Base-by-base conservation (phyloP, 1,140 invertebrate genomes). In the Tetraneura akinire region DNA sequence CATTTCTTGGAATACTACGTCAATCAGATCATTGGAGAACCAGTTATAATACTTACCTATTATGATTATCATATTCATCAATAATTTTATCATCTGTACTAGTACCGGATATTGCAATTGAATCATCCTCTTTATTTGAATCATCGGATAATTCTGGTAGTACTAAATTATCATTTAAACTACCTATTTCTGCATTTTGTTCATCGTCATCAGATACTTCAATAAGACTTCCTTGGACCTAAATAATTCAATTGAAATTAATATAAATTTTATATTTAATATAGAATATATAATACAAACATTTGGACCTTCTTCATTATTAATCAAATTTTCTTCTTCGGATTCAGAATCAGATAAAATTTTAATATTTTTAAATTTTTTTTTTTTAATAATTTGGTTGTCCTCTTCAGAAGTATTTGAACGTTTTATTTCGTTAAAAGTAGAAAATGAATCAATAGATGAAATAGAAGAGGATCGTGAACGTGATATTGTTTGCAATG, bases 401-500 rank as follows among this genome's bases (percentile, higher is more conserved):
- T 71, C 57, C 53, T 32, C n/a, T 62, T 81, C 49, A 60, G n/a
- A 26, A 57, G 0, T n/a, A n/a, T 9, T 53, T 47, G 42, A 76
- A 4, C 71, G 49, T 73, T 76, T 82, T 51, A 82, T 83, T 62
- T 16, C 71, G 51, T 80, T 68, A 42, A 78, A 76, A 11, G 78
- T 37, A 21, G 76, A 55, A 53, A 80, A 42, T 14, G 81, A 82
- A 23, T 29, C 53, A 9, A 8, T 16, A 13, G 64, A 68, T 29
- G 53, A 80, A 51, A 60, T 10, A 49, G 71, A 82, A 55, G 51
- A 57, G 16, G 81, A 81, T 53, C 70, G 29, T 80, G 83, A 81
- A 9, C 70, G 23, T 80, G 83, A 81, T 13, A 81, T 80, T 10
- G 83, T 85, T 74, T 82, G 55, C 32, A 83, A 85, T 80, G 81